Percentiles rank a stretch among this genome's conserved stretches.
Conservation (phyloP, 2,113 vertebrate species). For the Pogonocichla stellata region DNA sequence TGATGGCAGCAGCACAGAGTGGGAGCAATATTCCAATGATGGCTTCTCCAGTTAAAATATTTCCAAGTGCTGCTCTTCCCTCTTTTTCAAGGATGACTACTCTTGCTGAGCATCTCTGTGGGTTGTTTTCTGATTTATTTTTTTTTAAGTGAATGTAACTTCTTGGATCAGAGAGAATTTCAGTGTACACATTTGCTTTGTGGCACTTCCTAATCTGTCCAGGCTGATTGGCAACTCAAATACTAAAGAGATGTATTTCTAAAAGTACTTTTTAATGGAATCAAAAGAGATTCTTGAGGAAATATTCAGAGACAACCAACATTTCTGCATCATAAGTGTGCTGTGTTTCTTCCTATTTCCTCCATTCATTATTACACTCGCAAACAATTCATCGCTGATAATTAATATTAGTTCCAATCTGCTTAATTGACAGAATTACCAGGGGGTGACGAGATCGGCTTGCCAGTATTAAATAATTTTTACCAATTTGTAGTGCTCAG, state of each 20-base stretch:
- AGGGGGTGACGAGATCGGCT: background rate
- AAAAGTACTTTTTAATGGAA: background rate
- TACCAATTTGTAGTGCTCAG: slow-evolving; percentile 49
- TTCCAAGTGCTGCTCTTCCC: background rate
- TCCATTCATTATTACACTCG: background rate
- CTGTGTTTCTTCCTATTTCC: background rate
- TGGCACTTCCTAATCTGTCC: background rate
- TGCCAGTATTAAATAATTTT: slow-evolving; percentile 64
- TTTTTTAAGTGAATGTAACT: background rate
- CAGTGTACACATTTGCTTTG: background rate
- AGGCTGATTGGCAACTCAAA: slow-evolving; percentile 32
- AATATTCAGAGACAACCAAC: background rate
- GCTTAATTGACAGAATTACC: slow-evolving; percentile 58
- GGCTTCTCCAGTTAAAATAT: background rate
- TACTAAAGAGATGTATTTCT: background rate
- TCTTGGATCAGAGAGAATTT: background rate
- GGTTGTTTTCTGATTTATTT: background rate
- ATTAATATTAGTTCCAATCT: slow-evolving; percentile 65
- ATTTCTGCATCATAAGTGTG: background rate
- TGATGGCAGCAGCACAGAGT: background rate
- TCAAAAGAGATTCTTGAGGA: slow-evolving; percentile 27
- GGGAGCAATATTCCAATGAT: background rate
- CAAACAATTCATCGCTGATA: slow-evolving; percentile 43
- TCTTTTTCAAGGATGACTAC: background rate
- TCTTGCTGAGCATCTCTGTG: background rate